Percentiles rank a stretch among this genome's conserved stretches.
phyloP scores from a whole-genome alignment of 2,797 vertebrate genomes.

The Argyrosomus regius region DNA sequence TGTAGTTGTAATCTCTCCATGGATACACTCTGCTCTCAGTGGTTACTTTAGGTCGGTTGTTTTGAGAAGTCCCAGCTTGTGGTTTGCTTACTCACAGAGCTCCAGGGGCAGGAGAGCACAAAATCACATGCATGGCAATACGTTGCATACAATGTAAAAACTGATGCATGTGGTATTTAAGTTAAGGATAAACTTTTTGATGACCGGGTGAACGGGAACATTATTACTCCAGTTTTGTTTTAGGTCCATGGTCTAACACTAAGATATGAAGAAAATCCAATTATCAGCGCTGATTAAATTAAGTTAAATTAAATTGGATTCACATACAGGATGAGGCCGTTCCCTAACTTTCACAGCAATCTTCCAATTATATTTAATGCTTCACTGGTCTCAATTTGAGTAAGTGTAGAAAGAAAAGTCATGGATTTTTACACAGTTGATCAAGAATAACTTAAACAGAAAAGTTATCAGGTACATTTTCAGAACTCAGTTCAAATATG shows the following conservation, averaged over 20 bases:
- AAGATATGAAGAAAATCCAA: slow-evolving; percentile 49
- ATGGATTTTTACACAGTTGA: not conserved
- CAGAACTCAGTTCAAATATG: not conserved
- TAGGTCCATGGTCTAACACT: not conserved
- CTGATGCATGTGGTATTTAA: slow-evolving; percentile 8
- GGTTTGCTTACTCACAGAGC: slow-evolving; percentile 33
- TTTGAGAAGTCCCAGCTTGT: slow-evolving; percentile 50
- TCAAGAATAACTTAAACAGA: not conserved
- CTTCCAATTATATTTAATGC: slow-evolving; percentile 10
- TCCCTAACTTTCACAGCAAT: slow-evolving; percentile 16
- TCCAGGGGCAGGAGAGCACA: slow-evolving; percentile 9
- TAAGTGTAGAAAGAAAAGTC: not conserved
- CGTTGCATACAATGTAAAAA: not conserved
- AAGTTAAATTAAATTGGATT: slow-evolving; percentile 38
- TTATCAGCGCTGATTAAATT: slow-evolving; percentile 58
- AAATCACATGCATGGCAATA: slow-evolving; percentile 33
- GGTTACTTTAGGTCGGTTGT: slow-evolving; percentile 55
- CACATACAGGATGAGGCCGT: slow-evolving; percentile 1
- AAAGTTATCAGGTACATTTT: not conserved
- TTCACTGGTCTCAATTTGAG: not conserved
- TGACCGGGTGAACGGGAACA: slow-evolving; percentile 20
- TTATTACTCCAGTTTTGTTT: slow-evolving; percentile 11
- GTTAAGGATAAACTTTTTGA: slow-evolving; percentile 3
- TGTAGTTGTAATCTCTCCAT: slow-evolving; percentile 61
- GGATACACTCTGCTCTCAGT: slow-evolving; percentile 48